Conservation (phyloP, 2,888 invertebrate genomes). For the Leptinotarsa juncta region DNA sequence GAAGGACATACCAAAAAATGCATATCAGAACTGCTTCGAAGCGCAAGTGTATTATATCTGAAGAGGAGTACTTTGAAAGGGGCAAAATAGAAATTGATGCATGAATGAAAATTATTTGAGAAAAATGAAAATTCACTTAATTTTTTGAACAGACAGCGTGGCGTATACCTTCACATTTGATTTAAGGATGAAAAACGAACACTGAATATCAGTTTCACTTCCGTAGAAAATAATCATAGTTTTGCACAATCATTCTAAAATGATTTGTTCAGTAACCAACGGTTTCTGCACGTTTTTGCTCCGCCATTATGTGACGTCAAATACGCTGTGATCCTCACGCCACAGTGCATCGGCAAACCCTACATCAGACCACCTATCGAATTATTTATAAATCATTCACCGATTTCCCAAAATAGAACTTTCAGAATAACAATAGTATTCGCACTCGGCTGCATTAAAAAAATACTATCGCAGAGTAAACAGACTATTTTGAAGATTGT, state of each 20-base stretch:
- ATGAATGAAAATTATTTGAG: too few relatives aligned
- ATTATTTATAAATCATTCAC: not conserved
- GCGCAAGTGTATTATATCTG: too few relatives aligned
- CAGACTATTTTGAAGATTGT: not conserved
- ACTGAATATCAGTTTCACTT: too few relatives aligned
- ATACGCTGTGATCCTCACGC: not conserved
- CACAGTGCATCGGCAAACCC: not conserved
- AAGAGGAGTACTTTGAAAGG: too few relatives aligned
- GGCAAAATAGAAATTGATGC: too few relatives aligned
- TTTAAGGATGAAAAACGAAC: not conserved
- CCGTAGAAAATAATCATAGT: too few relatives aligned
- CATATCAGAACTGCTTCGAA: too few relatives aligned
- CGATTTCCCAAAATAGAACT: slow-evolving; percentile 2
- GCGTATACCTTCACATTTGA: too few relatives aligned
- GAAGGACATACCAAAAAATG: too few relatives aligned
- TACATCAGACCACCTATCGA: not conserved
- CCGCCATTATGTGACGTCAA: not conserved
- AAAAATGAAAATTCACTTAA: too few relatives aligned
- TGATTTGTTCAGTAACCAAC: not conserved
- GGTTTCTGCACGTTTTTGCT: not conserved
- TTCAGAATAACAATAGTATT: slow-evolving; percentile 2
- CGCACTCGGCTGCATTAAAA: not conserved
- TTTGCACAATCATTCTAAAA: not conserved
- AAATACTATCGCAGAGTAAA: not conserved
- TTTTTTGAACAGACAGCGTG: too few relatives aligned